These are phyloP conservation scores for Montipora capitata DNA, from an alignment of 92 coral and sea anemone species.

Conservation along the genomic window DNA sequence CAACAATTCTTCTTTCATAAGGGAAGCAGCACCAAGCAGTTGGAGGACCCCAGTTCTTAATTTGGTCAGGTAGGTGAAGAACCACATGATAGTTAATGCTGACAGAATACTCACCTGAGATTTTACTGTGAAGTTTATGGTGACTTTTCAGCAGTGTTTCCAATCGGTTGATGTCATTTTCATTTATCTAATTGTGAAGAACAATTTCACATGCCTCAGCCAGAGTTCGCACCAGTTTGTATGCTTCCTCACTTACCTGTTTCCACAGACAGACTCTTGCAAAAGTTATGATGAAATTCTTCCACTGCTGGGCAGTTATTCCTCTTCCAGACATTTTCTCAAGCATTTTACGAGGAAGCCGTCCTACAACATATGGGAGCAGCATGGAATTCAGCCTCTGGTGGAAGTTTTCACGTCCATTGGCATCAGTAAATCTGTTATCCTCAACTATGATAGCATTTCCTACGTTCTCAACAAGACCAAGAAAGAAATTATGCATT, in stretches of 20 bases:
- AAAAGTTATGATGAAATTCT: slow-evolving; percentile 36
- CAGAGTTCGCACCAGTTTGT: slow-evolving; percentile 30
- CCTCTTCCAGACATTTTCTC: slow-evolving; percentile 44
- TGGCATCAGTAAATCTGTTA: slow-evolving; percentile 18
- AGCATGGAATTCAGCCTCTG: slow-evolving; percentile 43
- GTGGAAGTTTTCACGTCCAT: slow-evolving; percentile 22
- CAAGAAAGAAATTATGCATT: too few species aligned
- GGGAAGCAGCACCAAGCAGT: slow-evolving; percentile 67
- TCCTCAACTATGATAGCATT: slow-evolving; percentile 7
- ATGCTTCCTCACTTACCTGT: slow-evolving; percentile 35
- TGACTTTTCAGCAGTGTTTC: slow-evolving; percentile 32
- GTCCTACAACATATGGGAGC: slow-evolving; percentile 66
- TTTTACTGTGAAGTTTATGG: slow-evolving; percentile 24
- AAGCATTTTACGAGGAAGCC: slow-evolving; percentile 50
- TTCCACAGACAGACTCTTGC: slow-evolving; percentile 50
- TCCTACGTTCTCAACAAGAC: slow-evolving; percentile 45
- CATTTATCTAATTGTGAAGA: slow-evolving; percentile 8
- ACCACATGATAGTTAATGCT: slow-evolving; percentile 68
- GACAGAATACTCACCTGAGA: slow-evolving; percentile 53
- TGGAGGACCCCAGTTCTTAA: slow-evolving; percentile 57
- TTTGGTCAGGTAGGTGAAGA: slow-evolving; percentile 36
- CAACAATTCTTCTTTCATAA: slow-evolving; percentile 55
- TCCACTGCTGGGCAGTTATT: slow-evolving; percentile 58
- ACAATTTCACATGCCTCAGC: slow-evolving; percentile 52
- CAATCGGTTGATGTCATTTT: slow-evolving; percentile 23